Evolutionary conservation across 2,113 vertebrate genomes (phyloP).

Genomic region (Brienomyrus longianalis): DNA sequence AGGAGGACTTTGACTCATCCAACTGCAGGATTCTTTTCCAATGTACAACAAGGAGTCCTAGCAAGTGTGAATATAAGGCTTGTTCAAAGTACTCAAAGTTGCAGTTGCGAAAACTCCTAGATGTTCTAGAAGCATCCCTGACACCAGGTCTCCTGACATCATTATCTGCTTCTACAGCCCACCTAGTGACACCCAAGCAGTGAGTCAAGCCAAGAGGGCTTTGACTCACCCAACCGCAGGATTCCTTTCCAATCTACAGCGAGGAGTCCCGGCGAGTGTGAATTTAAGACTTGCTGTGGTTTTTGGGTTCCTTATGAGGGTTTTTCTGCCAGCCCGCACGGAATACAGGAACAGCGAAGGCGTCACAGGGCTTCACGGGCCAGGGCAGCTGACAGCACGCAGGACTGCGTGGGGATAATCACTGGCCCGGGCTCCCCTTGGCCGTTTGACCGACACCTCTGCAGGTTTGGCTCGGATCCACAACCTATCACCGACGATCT

Average conservation of each 20-base stretch:
- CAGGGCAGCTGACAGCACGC: neutral
- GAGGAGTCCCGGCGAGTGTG: constrained; percentile 30
- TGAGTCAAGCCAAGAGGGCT: constrained; percentile 26
- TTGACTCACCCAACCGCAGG: constrained; percentile 33
- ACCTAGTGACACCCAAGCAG: neutral
- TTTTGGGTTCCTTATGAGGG: constrained; percentile 19
- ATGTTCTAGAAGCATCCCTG: neutral
- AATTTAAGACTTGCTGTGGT: constrained; percentile 38
- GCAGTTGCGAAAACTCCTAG: neutral
- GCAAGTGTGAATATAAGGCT: constrained; percentile 36
- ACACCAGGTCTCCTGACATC: neutral
- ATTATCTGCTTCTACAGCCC: neutral
- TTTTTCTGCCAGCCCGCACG: constrained; percentile 26
- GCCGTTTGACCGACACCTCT: constrained; percentile 20
- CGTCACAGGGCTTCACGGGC: constrained; percentile 21
- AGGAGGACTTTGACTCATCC: constrained; percentile 27
- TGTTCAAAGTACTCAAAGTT: neutral
- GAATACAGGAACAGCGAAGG: constrained; percentile 16
- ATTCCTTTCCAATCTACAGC: constrained; percentile 22
- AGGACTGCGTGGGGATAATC: constrained; percentile 10
- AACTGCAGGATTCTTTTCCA: constrained; percentile 25
- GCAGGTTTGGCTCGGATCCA: constrained; percentile 4
- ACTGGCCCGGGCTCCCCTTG: neutral
- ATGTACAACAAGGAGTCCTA: constrained; percentile 14
- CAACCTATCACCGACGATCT: constrained; percentile 4